Evolutionary conservation across 2,797 vertebrate species (phyloP), one percentile per base, ranked within the genome.

Genomic region (Poeciliopsis presidionis): DNA sequence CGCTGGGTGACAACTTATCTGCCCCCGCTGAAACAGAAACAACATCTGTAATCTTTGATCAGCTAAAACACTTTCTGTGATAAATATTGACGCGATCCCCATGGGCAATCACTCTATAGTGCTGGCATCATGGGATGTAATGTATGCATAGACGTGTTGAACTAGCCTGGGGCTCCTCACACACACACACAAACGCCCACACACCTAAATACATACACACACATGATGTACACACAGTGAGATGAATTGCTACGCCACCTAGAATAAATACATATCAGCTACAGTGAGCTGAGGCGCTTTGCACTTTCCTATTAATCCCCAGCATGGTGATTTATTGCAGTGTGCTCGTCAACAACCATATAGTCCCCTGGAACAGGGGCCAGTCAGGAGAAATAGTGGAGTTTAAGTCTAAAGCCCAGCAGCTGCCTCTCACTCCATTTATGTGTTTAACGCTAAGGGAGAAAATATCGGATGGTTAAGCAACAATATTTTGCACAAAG

Each of bases 231-330:
- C 79, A 84, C 88, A 80, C 81, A 73, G 80, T 72, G 86, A 92
- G 92, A 93, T 93, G 90, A 94, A 94, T 92, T 91, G 88, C 89
- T 73, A 86, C 82, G 85, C 91, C 90, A 91, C 84, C 85, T 88
- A 90, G 93, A 92, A 94, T 94, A 94, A 94, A 94, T 94, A 93
- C 93, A 92, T 92, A 93, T 93, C 93, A 90, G 92, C 90, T 89
- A 92, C 92, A 88, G 90, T 91, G 91, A 91, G 89, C 90, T 69
- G 82, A 81, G 86, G 78, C 74, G 92, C 92, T 92, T 92, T 93
- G 90, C 91, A 92, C 88, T 87, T 91, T 94, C 91, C 92, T 94
- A 93, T 94, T 94, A 94, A 94, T 94, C 92, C 93, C 86, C 88
- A 73, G 84, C 88, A 76, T 76, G 82, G 89, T 94, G 93, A 94